Conservation (phyloP, 2,797 vertebrate genomes). For the Cephalopachus bancanus region DNA sequence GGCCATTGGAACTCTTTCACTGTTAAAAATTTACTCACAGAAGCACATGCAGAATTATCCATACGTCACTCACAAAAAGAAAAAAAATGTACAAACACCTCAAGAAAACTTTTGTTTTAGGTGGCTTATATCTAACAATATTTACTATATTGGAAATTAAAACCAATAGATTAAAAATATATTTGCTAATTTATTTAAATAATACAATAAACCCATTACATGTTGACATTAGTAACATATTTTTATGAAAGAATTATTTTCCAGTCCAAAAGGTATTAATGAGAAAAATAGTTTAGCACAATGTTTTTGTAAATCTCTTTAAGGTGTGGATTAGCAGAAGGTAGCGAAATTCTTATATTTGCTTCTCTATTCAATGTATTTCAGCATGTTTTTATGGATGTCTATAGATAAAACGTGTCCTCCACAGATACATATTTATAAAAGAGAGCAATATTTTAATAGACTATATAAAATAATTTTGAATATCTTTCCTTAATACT, state of each 20-base stretch:
- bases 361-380: neutral
- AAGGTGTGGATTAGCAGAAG: neutral
- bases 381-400: neutral
- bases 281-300: neutral
- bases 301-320: neutral
- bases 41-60: too few relatives aligned
- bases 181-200: neutral
- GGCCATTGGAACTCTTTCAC: neutral
- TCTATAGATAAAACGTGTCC: neutral
- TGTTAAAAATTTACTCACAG: neutral
- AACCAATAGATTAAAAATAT: neutral
- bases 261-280: neutral
- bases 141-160: neutral
- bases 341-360: neutral
- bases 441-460: neutral
- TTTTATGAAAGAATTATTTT: neutral
- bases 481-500: neutral
- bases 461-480: neutral
- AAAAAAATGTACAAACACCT: neutral
- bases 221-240: neutral
- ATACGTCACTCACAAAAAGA: too few relatives aligned
- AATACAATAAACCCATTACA: neutral
- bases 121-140: neutral
- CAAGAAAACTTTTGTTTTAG: neutral
- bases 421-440: neutral